Evolutionary conservation across 2,888 invertebrate species (phyloP).

Genomic region (Cremastinae sp.): DNA sequence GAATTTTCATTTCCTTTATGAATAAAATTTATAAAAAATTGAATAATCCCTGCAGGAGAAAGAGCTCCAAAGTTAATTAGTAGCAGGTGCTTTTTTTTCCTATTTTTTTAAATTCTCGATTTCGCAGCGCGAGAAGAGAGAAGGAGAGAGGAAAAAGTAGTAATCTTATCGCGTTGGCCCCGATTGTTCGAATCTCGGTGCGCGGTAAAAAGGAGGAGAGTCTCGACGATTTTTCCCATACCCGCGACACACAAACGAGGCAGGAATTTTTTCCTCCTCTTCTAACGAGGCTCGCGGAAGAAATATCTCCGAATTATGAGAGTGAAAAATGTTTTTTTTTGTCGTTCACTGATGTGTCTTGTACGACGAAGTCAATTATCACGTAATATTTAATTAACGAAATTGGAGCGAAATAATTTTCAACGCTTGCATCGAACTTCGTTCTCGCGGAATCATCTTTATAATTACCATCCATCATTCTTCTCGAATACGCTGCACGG

Average conservation of each 20-base stretch:
- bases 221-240: constrained; percentile 52
- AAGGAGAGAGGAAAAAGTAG: constrained; percentile 3
- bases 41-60: too few relatives aligned
- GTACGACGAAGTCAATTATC: not conserved
- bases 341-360: not conserved
- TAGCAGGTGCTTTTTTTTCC: constrained; percentile 1
- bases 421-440: too few relatives aligned
- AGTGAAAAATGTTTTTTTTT: not conserved
- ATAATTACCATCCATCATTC: too few relatives aligned
- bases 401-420: too few relatives aligned
- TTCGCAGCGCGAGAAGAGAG: not conserved
- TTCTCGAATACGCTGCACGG: too few relatives aligned
- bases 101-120: constrained; percentile 22
- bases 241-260: constrained; percentile 45
- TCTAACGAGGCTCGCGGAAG: constrained; percentile 8
- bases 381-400: too few relatives aligned
- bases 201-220: constrained; percentile 1
- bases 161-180: constrained; percentile 53
- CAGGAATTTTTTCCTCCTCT: constrained; percentile 21
- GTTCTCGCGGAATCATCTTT: too few relatives aligned
- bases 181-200: constrained; percentile 59
- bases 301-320: constrained; percentile 15
- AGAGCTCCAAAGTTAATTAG: not conserved
- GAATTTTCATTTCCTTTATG: too few relatives aligned
- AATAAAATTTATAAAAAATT: too few relatives aligned